Evolutionary conservation across 1,140 invertebrate genomes (phyloP), one percentile per base, ranked within the genome.

Genomic region (Drosophila paulistorum): DNA sequence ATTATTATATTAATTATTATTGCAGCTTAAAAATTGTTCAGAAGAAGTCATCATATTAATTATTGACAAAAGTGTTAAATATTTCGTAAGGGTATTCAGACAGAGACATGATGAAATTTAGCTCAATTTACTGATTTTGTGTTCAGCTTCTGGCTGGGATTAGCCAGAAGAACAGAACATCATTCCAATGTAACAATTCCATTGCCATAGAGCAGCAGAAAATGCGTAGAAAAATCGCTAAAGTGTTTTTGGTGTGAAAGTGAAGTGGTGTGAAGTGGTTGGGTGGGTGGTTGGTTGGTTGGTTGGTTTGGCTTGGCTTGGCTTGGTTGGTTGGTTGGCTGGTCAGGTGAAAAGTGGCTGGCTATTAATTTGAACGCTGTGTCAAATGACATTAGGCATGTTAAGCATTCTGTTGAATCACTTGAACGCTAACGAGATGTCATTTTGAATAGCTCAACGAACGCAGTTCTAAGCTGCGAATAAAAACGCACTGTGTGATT

Each of bases 381-480:
- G 84, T 74, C 84, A 87, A 86, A 89, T 83, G 83, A 89, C 83
- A 89, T 83, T 87, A 85, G 82, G 83, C 83, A 85, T 85, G 82
- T 85, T 85, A 79, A 86, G 82, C 83, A 85, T 85, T 85, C 82
- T 85, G 82, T 85, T 85, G 82, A 85, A 85, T 85, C 82, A 85
- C 83, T 85, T 85, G 71, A 87, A 79, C 83, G 68, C 83, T 85
- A 85, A 85, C 83, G 82, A 85, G 82, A 77, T 79, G 83, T 71
- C 83, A 85, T 85, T 85, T 59, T 87, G 83, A 87, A 81, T 87
- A 85, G 82, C 78, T 81, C 42, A 68, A 39, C 45, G 60, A 11
- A 10, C 35, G 10, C 35, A 11, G 6, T 30, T 45, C 75, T 77
- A 76, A 70, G 74, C 74, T 76, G 33, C n/a, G 45, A 23, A 61